Conservation (phyloP, 2,113 vertebrate species). For the Coreoperca whiteheadi region DNA sequence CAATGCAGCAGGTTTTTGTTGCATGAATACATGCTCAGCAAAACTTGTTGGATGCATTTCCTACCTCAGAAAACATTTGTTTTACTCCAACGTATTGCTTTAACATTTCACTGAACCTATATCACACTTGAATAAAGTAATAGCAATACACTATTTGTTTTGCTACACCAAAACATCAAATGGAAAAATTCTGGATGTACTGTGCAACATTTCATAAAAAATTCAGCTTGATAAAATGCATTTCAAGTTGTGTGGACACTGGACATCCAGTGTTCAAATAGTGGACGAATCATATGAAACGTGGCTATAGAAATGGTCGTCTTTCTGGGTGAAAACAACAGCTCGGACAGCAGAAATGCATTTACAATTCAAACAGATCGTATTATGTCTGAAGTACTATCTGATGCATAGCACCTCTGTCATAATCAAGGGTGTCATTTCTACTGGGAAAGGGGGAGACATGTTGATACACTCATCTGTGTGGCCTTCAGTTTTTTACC, state of each 20-base stretch:
- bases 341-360: too few species aligned
- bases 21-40: conserved; percentile 39
- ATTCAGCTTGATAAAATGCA: not conserved
- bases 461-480: too few species aligned
- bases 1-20: not conserved
- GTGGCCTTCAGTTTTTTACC: too few species aligned
- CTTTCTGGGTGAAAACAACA: too few species aligned
- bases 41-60: conserved; percentile 44
- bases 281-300: too few species aligned
- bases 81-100: not conserved
- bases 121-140: not conserved
- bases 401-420: too few species aligned
- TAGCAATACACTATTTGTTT: not conserved
- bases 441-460: too few species aligned
- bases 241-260: not conserved
- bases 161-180: not conserved
- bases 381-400: too few species aligned
- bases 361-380: too few species aligned
- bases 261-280: too few species aligned
- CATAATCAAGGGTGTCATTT: too few species aligned
- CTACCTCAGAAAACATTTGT: conserved; percentile 16
- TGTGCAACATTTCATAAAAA: not conserved
- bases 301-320: too few species aligned
- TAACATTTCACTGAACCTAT: conserved; percentile 4
- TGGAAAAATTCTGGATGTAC: not conserved